Evolutionary conservation across 2,797 vertebrate species (phyloP).

Genomic region (Poecilia gillii): DNA sequence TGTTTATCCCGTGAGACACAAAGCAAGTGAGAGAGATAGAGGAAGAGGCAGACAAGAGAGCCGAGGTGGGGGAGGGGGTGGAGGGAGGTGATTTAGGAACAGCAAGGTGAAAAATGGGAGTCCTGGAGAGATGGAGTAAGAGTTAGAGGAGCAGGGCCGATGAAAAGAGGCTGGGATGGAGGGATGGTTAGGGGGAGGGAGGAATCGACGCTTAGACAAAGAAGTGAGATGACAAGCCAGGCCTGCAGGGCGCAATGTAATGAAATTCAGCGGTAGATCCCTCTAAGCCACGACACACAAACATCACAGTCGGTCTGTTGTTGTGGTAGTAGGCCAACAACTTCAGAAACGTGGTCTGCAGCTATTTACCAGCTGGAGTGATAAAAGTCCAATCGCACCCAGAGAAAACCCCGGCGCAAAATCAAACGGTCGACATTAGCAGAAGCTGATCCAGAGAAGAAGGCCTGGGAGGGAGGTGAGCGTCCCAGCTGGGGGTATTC

Average conservation of each 20-base stretch:
- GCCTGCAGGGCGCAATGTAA: conserved; percentile 70
- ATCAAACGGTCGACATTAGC: conserved; percentile 59
- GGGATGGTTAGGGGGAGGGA: conserved; percentile 61
- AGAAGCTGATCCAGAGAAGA: conserved; percentile 34
- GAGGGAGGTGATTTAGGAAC: conserved; percentile 70
- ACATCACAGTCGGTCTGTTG: conserved; percentile 72
- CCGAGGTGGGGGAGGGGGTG: conserved; percentile 37
- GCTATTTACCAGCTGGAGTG: conserved; percentile 74
- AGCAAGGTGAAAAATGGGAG: conserved; percentile 67
- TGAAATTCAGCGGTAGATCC: conserved; percentile 73
- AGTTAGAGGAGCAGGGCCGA: conserved; percentile 48
- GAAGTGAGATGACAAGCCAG: conserved; percentile 75
- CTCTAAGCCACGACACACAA: conserved; percentile 75
- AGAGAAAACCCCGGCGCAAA: conserved; percentile 34
- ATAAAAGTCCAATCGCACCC: conserved; percentile 63
- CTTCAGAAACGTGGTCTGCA: conserved; percentile 74
- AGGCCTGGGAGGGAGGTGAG: conserved; percentile 39
- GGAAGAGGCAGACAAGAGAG: conserved; percentile 47
- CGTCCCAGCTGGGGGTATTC: conserved; percentile 47
- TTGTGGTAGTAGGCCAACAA: conserved; percentile 65
- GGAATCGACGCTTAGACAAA: conserved; percentile 67
- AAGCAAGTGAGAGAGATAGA: conserved; percentile 44
- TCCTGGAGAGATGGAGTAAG: conserved; percentile 65
- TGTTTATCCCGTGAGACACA: conserved; percentile 77
- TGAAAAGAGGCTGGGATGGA: conserved; percentile 57